Evolutionary conservation across 2,797 vertebrate genomes (phyloP), one percentile per base, ranked within the genome.

Genomic region (Lithobates pipiens): DNA sequence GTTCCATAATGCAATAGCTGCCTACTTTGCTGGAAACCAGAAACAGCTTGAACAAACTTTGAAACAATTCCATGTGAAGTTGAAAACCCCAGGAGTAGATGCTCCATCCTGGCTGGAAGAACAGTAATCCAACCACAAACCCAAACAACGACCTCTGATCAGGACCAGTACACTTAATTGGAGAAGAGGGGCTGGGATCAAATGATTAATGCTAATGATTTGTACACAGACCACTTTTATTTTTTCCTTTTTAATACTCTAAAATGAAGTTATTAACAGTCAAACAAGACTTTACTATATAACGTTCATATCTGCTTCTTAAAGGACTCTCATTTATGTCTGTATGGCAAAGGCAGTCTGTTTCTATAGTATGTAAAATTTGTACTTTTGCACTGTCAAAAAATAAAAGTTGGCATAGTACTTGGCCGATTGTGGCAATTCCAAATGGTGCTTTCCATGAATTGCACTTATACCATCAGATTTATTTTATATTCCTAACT

Each of bases 1-100:
- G 90, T 99, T 99, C 95, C 98, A 99, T 91, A 99, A 99, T 11
- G 97, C 98, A 89, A 97, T 99, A 10, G 96, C 98, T 0, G 97
- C 98, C 0, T 99, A 99, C 94, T 99, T 98, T 76, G 96, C 98
- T 67, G 98, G 98, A 85, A 99, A 99, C 93, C 98, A 99, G 91
- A 96, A 99, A 93, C 98, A 99, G 92, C 96, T 99, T 91, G 98
- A 99, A 94, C 95, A 98, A 95, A 99, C 98, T 78, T 96, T 99
- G 90, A 97, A 97, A 94, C 97, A 98, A 94, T 99, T 99, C 93
- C 97, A 99, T 91, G 97, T 99, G 96, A 99, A 99, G 93, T 96
- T 99, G 96, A 99, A 99, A 97, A 95, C 95, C 89, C 98, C 98
- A n/a, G 98, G 98, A 84, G 95, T 94, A 81, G 97, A 99, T 85